Evolutionary conservation across 2,113 vertebrate species (phyloP), one percentile per base, ranked within the genome.

Genomic region (Cyphomyrus discorhynchus): DNA sequence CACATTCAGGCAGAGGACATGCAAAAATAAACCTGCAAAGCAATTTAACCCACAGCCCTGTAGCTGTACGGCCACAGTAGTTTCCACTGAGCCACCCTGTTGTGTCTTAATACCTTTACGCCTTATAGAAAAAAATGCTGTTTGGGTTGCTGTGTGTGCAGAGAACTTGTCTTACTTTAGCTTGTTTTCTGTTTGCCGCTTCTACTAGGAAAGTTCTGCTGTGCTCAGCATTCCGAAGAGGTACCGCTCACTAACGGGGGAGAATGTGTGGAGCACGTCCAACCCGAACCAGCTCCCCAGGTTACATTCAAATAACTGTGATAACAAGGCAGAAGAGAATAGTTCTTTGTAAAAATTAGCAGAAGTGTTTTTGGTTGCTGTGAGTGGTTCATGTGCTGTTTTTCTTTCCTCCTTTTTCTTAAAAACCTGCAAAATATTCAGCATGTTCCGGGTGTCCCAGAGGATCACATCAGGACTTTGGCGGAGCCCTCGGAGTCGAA

Each of bases 171-270:
- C 11, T 87, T 50, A 4, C 31, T 90, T 89, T 88, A 0, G 5
- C 90, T 19, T 93, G 82, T 86, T 87, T 82, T 90, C 62, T 91
- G 19, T 52, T 88, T 89, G 19, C 0, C 35, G 5, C 46, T 27
- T 47, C 47, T 90, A 91, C 89, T 92, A 96, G 96, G 95, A 92
- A 95, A 90, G 42, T 96, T 96, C 92, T 96, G 93, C 93, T 96
- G 96, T 1, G 95, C 95, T 90, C 94, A 94, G 91, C 96, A 96
- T 92, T 94, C 95, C 0, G 95, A 96, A 53, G 94, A 95, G 9
- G 89, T 92, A 88, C 86, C 91, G 52, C 83, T 91, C 74, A 87
- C n/a, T 39, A 91, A 89, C 42, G 58, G 84, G 62, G 92, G 91
- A 86, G 39, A 90, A 2, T 90, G 91, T 21, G 19, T 39, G 56